A percentile compares a stretch with the other conserved stretches of the same genome.
Conservation (phyloP, 2,888 invertebrate genomes). For the Conus canariensis region DNA sequence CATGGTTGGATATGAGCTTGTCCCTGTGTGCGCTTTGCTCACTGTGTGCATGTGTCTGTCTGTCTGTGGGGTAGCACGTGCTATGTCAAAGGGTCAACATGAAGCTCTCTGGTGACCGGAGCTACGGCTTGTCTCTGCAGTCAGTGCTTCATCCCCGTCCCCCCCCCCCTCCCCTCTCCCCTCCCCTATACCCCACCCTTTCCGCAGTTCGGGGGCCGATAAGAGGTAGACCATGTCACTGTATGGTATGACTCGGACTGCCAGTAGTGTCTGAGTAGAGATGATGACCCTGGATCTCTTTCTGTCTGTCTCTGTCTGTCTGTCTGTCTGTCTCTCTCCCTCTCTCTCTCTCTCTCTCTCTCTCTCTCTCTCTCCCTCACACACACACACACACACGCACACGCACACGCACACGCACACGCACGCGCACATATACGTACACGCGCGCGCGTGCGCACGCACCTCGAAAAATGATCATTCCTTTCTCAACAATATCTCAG, state of each 20-base stretch:
- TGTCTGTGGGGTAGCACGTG: background rate
- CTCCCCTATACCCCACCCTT: no score
- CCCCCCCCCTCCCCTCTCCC: no score
- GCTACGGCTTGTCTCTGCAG: no score
- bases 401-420: background rate
- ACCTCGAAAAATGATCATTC: background rate
- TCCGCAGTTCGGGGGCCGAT: no score
- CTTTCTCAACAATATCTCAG: no score
- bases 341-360: background rate
- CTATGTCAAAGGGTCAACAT: no score
- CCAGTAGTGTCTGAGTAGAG: no score
- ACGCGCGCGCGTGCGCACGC: background rate
- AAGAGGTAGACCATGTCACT: no score
- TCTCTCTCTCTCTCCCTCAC: background rate
- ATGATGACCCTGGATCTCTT: background rate
- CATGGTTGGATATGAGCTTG: background rate
- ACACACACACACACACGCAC: background rate
- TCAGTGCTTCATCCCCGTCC: no score
- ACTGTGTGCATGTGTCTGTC: conserved; percentile 31
- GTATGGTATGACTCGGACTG: no score
- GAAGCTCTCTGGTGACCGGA: no score
- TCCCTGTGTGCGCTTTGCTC: conserved; percentile 14
- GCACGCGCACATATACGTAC: background rate
- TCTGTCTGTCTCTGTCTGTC: background rate
- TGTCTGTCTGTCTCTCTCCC: no score